Conservation (phyloP, 2,797 vertebrate species). For the Sphenopsis melanotis region DNA sequence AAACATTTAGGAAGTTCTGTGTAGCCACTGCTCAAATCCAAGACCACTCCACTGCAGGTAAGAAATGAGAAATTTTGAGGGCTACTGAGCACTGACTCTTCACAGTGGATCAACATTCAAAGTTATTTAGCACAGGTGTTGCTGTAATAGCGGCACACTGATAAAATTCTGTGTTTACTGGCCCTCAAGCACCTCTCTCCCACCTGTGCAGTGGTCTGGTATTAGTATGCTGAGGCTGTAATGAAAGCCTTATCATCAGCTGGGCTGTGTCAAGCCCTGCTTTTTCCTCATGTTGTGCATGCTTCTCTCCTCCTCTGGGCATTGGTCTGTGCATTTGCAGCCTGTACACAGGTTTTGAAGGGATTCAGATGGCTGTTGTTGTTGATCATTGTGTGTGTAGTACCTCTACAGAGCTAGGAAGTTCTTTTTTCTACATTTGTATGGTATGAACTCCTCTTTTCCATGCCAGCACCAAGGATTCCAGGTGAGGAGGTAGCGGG, state of each 20-base stretch:
- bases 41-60: slow-evolving; percentile 6
- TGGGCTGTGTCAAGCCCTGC: neutral
- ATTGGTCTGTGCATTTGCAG: neutral
- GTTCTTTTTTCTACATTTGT: neutral
- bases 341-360: neutral
- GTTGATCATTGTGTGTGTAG: neutral
- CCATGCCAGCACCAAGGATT: neutral
- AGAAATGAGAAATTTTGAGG: slow-evolving; percentile 61
- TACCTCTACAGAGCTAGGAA: neutral
- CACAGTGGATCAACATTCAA: neutral
- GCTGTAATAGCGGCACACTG: neutral
- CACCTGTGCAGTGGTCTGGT: neutral
- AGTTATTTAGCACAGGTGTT: slow-evolving; percentile 30
- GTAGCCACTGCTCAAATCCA: neutral
- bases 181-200: slow-evolving; percentile 4
- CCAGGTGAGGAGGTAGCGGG: neutral
- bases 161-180: neutral
- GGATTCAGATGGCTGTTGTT: neutral
- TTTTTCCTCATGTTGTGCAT: neutral
- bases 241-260: neutral
- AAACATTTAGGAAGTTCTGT: slow-evolving; percentile 34
- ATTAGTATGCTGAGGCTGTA: neutral
- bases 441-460: neutral
- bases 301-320: neutral
- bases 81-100: slow-evolving; percentile 31